Evolutionary conservation across 2,113 vertebrate genomes (phyloP).

Genomic region (Sciurus niger): DNA sequence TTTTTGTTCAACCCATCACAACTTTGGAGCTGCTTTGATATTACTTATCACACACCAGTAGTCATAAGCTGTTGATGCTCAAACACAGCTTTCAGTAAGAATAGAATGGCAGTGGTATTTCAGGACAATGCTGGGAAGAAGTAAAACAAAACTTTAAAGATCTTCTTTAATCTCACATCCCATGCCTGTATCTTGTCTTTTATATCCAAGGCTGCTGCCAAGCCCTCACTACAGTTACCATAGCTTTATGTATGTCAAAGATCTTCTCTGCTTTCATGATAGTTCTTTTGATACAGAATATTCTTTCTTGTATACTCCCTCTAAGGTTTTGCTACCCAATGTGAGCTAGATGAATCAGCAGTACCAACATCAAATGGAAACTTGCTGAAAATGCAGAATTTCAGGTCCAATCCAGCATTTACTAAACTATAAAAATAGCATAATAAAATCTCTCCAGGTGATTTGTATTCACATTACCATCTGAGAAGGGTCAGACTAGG

Average conservation of each 20-base stretch:
- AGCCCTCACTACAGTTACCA: neutral
- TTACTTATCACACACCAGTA: neutral
- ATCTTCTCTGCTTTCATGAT: neutral
- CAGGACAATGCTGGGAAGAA: neutral
- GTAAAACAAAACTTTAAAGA: neutral
- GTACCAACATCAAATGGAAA: neutral
- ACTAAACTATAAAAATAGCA: slow-evolving; percentile 2
- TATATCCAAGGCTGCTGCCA: neutral
- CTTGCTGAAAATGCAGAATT: neutral
- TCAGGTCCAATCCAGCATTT: neutral
- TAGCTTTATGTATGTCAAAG: neutral
- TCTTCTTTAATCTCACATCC: slow-evolving; percentile 3
- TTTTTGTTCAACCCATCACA: neutral
- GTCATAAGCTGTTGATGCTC: neutral
- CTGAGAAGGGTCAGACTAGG: neutral
- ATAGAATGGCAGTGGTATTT: neutral
- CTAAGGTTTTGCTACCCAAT: neutral
- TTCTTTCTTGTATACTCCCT: neutral
- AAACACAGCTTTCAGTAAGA: neutral
- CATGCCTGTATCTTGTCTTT: neutral
- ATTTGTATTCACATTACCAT: neutral
- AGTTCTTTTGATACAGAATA: neutral
- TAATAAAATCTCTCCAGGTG: neutral
- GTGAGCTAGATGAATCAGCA: neutral
- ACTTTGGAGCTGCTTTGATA: slow-evolving; percentile 14